Evolutionary conservation across 2,888 invertebrate species (phyloP).

Genomic region (Ochropacha duplaris): DNA sequence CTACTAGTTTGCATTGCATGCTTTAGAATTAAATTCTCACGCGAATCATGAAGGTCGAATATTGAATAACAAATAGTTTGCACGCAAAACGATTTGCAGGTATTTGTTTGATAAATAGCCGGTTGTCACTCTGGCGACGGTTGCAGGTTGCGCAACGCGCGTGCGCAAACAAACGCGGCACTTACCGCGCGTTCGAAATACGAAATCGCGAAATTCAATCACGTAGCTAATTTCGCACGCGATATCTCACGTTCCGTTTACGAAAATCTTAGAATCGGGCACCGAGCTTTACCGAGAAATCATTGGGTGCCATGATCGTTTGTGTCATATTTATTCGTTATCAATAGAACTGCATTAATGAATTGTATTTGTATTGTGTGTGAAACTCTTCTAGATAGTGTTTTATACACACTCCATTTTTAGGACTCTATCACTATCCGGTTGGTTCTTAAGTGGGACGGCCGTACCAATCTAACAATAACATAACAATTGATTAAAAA

Average conservation of each 20-base stretch:
- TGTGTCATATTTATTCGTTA: not conserved
- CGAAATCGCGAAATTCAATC: slow-evolving; percentile 59
- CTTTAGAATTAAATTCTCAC: slow-evolving; percentile 7
- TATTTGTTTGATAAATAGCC: slow-evolving; percentile 57
- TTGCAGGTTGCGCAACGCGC: slow-evolving; percentile 40
- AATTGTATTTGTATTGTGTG: not conserved
- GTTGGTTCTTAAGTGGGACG: no score
- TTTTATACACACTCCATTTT: no score
- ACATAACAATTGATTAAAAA: no score
- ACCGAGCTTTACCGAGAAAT: slow-evolving; percentile 19
- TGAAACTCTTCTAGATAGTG: not conserved
- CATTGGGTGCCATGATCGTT: not conserved
- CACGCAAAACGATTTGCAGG: slow-evolving; percentile 29
- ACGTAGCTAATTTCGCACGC: slow-evolving; percentile 56
- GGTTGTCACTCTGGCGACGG: slow-evolving; percentile 45
- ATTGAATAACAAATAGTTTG: slow-evolving; percentile 17
- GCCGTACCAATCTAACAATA: no score
- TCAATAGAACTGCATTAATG: not conserved
- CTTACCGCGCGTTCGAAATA: slow-evolving; percentile 45
- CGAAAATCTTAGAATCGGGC: slow-evolving; percentile 41
- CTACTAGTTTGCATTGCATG: not conserved
- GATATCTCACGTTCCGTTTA: slow-evolving; percentile 58
- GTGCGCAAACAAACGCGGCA: slow-evolving; percentile 45
- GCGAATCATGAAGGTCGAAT: slow-evolving; percentile 13
- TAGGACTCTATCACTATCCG: no score